phyloP scores from a whole-genome alignment of 2,888 invertebrate genomes.

The Elysia crispata region DNA sequence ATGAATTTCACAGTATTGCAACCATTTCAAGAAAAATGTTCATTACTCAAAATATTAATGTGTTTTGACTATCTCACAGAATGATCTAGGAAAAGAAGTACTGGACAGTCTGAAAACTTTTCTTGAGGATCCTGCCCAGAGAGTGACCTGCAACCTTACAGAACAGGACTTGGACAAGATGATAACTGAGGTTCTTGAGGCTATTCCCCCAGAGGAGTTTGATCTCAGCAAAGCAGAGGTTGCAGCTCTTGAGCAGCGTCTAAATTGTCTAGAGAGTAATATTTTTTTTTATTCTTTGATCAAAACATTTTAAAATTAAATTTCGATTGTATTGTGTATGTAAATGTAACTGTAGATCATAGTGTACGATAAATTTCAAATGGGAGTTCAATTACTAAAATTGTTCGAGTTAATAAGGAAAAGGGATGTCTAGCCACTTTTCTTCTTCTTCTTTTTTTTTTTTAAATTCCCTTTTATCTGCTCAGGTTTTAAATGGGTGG shows the following conservation, averaged over 20 bases:
- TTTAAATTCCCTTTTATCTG: background rate
- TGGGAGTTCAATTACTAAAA: too few relatives aligned
- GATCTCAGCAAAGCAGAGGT: slow-evolving; percentile 33
- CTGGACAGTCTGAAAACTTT: slow-evolving; percentile 22
- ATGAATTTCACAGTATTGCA: background rate
- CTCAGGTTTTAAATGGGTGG: background rate
- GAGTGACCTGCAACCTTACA: slow-evolving; percentile 12
- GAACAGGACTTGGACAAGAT: slow-evolving; percentile 24
- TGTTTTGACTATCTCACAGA: slow-evolving; percentile 2
- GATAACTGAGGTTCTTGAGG: slow-evolving; percentile 15
- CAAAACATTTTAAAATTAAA: background rate
- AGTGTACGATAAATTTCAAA: too few relatives aligned
- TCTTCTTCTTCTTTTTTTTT: background rate
- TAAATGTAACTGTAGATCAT: too few relatives aligned
- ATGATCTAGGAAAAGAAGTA: slow-evolving; percentile 24
- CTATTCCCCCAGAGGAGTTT: slow-evolving; percentile 3
- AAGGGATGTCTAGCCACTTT: background rate
- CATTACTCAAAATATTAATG: background rate
- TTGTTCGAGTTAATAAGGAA: background rate
- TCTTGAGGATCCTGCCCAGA: slow-evolving; percentile 32
- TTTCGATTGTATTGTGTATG: background rate
- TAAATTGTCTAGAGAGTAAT: slow-evolving; percentile 40
- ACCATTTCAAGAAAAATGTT: background rate
- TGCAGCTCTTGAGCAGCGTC: slow-evolving; percentile 13
- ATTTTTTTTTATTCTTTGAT: background rate